Base-by-base conservation (phyloP, 2,888 invertebrate species). In the Brachyptera putata region DNA sequence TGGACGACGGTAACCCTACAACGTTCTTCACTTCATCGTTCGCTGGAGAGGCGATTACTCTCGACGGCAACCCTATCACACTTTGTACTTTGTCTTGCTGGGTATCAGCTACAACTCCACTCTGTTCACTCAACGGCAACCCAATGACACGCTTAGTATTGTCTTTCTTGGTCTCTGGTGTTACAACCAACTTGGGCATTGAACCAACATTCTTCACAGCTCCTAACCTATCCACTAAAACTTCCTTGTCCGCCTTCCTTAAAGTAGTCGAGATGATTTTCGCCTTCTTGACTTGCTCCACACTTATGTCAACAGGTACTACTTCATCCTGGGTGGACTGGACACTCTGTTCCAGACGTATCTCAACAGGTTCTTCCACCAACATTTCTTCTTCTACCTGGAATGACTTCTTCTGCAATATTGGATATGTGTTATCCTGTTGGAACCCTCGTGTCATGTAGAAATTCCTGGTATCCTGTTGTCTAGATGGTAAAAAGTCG, bases 261-360 rank as follows among this genome's bases (percentile, higher is more conserved):
- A 46, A 24, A n/a, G 46, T 46, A 11, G 46, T 21, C 22, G 46
- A 46, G 46, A 46, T 46, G n/a, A 21, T 46, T n/a, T 46, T 46
- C 9, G 41, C 41, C 21, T 16, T 41, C 18, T 41, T 41, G 41
- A 41, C 21, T 2, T 41, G 41, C 16, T 41, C 41, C 16, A 41
- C 9, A 3, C 18, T 41, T 16, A 41, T 41, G 3, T 41, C 41
- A 21, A 16, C 26, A n/a, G 53, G 53, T 13, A 21, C 36, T 11
- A 53, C 13, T 36, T 34, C 36, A 9, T 34, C 11, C 53, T 36
- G 21, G 3, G 22, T 7, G n/a, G 53, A 53, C 34, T 34, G 36
- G 18, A 9, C n/a, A 5, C 21, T 41, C 7, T 14, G 41, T 41
- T 11, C 41, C 9, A 9, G 2, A 18, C 41, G 3, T 41, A 18